phyloP scores from a whole-genome alignment of 1,140 invertebrate genomes.

The Drosophila lacertosa region DNA sequence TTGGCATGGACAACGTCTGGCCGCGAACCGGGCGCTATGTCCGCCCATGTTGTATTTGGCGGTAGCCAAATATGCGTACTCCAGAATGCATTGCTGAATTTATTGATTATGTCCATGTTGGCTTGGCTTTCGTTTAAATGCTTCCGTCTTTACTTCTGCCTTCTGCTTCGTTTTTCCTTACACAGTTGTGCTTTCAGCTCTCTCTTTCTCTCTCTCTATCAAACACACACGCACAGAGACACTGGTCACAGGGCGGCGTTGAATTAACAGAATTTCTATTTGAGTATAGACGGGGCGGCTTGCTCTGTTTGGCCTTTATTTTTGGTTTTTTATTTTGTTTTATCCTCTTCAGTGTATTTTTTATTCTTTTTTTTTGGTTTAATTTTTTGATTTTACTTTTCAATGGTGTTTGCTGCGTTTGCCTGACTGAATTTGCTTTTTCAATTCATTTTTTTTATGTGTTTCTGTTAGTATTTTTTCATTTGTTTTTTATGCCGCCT shows the following conservation, averaged over 20 bases:
- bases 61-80: constrained; percentile 93
- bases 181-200: background rate
- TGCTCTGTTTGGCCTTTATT: constrained; percentile 33
- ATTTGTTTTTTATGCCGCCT: constrained; percentile 15
- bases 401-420: constrained; percentile 22
- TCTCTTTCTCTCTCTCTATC: background rate
- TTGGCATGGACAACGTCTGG: constrained; percentile 91
- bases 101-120: constrained; percentile 74
- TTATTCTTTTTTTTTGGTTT: constrained; percentile 20
- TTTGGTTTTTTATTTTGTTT: constrained; percentile 18
- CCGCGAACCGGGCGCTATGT: constrained; percentile 91
- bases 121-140: constrained; percentile 3
- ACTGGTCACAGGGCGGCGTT: constrained; percentile 5
- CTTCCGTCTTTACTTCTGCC: background rate
- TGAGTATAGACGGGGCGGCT: constrained; percentile 13
- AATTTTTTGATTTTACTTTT: constrained; percentile 39
- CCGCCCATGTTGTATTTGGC: constrained; percentile 94
- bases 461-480: constrained; percentile 9
- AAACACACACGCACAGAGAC: background rate
- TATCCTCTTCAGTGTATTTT: constrained; percentile 4
- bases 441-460: constrained; percentile 5
- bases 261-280: constrained; percentile 17
- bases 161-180: constrained; percentile 6
- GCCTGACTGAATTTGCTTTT: background rate
- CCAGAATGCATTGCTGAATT: constrained; percentile 89